Conservation (phyloP, 1,140 invertebrate genomes). For the Zaprionus vittiger region DNA sequence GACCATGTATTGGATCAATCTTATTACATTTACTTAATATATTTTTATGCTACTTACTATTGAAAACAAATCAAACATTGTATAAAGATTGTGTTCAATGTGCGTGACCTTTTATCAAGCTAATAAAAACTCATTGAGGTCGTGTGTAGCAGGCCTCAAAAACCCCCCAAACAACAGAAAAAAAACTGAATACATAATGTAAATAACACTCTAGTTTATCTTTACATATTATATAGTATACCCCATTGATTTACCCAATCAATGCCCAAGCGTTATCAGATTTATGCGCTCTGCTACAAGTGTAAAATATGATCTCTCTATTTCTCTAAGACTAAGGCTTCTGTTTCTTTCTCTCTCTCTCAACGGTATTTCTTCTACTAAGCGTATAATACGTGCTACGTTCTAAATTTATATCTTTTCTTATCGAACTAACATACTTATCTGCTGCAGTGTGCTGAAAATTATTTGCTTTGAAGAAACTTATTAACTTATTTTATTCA, state of each 20-base stretch:
- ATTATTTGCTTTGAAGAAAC: neutral
- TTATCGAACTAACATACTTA: neutral
- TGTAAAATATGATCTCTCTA: slow-evolving; percentile 61
- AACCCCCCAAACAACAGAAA: neutral
- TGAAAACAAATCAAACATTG: slow-evolving; percentile 57
- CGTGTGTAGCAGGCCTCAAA: slow-evolving; percentile 58
- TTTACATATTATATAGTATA: slow-evolving; percentile 16
- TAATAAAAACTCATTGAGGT: slow-evolving; percentile 69
- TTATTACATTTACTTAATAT: slow-evolving; percentile 37
- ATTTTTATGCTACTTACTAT: slow-evolving; percentile 18
- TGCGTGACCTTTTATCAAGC: slow-evolving; percentile 43
- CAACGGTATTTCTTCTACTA: slow-evolving; percentile 11
- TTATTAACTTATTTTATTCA: neutral
- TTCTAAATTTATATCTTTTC: neutral
- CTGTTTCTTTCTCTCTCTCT: slow-evolving; percentile 25
- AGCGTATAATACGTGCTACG: slow-evolving; percentile 5
- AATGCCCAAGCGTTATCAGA: slow-evolving; percentile 45
- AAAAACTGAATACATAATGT: slow-evolving; percentile 33
- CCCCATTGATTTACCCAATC: slow-evolving; percentile 33
- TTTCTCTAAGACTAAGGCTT: neutral
- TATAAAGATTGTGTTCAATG: slow-evolving; percentile 64
- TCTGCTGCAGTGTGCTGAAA: slow-evolving; percentile 12
- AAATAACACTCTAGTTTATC: slow-evolving; percentile 56
- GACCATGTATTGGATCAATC: slow-evolving; percentile 83
- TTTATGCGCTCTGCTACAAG: slow-evolving; percentile 62